A percentile compares a stretch with the other conserved stretches of the same genome.
Evolutionary conservation across 2,113 vertebrate genomes (phyloP).

Genomic region (Cnemophilus loriae): DNA sequence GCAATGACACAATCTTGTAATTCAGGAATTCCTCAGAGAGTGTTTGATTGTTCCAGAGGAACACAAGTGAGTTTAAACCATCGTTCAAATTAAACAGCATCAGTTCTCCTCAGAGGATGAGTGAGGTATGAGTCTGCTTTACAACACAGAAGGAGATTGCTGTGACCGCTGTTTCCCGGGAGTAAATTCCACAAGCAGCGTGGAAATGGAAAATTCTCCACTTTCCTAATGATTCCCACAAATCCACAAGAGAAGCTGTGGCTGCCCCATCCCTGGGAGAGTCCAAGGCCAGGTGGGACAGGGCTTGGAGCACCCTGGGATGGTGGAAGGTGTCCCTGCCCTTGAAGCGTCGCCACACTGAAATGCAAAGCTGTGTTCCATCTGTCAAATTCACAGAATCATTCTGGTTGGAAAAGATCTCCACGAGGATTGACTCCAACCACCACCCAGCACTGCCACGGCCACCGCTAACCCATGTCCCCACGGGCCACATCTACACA

Average conservation of each 20-base stretch:
- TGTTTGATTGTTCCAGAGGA: neutral
- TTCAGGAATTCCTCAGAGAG: neutral
- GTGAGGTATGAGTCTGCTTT: neutral
- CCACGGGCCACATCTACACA: fast-evolving
- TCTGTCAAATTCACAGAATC: neutral
- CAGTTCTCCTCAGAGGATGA: neutral
- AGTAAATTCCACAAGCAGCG: fast-evolving
- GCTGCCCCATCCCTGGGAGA: no score
- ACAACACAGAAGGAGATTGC: neutral
- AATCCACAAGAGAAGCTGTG: no score
- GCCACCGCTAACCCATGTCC: neutral
- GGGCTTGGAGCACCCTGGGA: no score
- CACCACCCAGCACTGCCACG: fast-evolving
- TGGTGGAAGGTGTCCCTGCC: no score
- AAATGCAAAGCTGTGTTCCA: neutral
- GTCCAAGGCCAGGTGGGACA: no score
- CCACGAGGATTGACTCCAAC: fast-evolving
- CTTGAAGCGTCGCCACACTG: fast-evolving
- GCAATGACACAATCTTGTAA: neutral
- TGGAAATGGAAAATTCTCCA: neutral
- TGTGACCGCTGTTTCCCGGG: neutral
- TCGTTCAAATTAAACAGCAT: neutral
- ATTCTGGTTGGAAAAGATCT: neutral
- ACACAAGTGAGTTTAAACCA: neutral
- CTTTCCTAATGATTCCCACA: neutral